These are phyloP conservation scores for Sarcophaga peregrina DNA, from an alignment of 1,140 invertebrate species.

Conservation along the genomic window DNA sequence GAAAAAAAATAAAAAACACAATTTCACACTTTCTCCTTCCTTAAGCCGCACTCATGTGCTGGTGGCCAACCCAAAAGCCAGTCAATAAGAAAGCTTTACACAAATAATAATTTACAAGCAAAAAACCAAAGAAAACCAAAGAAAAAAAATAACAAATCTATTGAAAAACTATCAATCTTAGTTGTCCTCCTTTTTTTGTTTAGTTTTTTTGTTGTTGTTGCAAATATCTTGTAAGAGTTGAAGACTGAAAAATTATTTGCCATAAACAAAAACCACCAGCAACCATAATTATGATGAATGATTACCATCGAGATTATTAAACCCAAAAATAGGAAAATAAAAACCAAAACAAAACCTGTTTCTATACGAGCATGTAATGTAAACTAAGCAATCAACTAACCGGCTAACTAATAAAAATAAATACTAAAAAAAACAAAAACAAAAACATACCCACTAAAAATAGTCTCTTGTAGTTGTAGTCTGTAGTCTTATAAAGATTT, in stretches of 20 bases:
- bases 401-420: no score
- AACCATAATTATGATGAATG: conserved; percentile 26
- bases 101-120: no score
- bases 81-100: background rate
- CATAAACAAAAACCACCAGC: background rate
- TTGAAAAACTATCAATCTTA: conserved; percentile 16
- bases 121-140: no score
- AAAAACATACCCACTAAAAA: background rate
- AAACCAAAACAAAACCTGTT: background rate
- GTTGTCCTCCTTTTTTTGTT: background rate
- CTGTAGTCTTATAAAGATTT: no score
- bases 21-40: background rate
- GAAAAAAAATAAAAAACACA: no score
- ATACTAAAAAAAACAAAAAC: no score
- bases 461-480: background rate
- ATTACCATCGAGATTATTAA: background rate
- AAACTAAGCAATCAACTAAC: no score
- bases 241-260: no score
- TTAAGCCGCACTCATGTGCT: background rate
- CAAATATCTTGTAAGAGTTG: no score
- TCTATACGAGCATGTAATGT: background rate
- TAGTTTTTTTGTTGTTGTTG: no score
- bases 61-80: no score
- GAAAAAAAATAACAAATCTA: no score
- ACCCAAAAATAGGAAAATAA: background rate